Base-by-base conservation (phyloP, 2,888 invertebrate genomes). In the Eupithecia subfuscata region DNA sequence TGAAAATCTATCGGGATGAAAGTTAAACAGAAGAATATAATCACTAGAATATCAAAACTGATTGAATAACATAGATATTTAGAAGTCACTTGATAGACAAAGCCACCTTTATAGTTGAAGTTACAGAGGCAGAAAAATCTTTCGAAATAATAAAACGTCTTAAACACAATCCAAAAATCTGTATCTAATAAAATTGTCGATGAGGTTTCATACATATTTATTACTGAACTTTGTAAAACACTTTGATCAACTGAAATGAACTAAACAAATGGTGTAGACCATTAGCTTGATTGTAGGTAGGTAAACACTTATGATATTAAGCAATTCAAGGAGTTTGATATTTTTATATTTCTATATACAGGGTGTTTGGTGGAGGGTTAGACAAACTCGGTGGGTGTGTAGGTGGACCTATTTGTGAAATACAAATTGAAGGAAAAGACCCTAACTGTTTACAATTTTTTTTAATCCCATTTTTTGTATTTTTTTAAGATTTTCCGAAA, bases 131-230 rank as follows among this genome's bases (percentile, higher is more conserved):
- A 34, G 18, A 75, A 71, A 22, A 69, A 2, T 16, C 2, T 69
- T n/a, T 71, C 69, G 16, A 48, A 16, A 30, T 75, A 71, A 18
- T 75, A 71, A 52, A 71, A 71, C 7, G 68, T 63, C 22, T 71
- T 52, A 40, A 69, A 69, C 48, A 71, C 63, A 9, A 11, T 7
- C 22, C 60, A 37, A 30, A 68, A 69, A 9, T 69, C 69, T 12
- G 30, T 11, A 11, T 73, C 63, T 30, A 73, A 30, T 18, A 34
- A n/a, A 12, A 73, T 16, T 68, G 25, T 12, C 9, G 22, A n/a
- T 14, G 18, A 1, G 14, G 34, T 69, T 45, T 25, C 8, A n/a
- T 9, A 45, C 71, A 64, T 71, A 25, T 70, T 63, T 22, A 30
- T 60, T 18, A 11, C 37, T 16, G 16, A 16, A 45, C 45, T 6